Evolutionary conservation across 2,888 invertebrate species (phyloP).

Genomic region (Colletes collaris): DNA sequence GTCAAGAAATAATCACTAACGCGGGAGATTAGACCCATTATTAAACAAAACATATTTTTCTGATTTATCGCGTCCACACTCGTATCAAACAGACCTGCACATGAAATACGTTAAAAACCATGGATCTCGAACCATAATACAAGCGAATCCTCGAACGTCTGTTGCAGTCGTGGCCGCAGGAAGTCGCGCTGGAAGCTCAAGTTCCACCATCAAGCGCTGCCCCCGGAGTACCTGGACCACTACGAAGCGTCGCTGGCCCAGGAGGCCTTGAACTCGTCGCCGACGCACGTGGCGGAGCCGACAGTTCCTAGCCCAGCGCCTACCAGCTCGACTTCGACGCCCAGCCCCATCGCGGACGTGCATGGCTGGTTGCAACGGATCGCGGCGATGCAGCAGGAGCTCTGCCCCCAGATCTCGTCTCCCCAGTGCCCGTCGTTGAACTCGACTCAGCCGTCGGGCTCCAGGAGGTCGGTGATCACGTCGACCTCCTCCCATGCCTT

Average conservation of each 20-base stretch:
- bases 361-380: conserved; percentile 90
- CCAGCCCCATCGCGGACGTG: conserved; percentile 79
- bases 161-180: conserved; percentile 83
- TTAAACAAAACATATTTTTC: no score
- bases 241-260: conserved; percentile 89
- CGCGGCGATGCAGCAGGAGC: conserved; percentile 88
- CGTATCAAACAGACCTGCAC: no score
- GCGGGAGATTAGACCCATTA: no score
- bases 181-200: conserved; percentile 90
- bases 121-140: not conserved
- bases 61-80: no score
- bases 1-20: no score
- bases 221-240: conserved; percentile 91
- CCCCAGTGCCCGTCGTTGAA: conserved; percentile 43
- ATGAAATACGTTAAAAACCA: no score
- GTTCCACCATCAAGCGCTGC: conserved; percentile 92
- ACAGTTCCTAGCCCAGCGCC: conserved; percentile 81
- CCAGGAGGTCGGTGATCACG: conserved; percentile 79
- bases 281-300: conserved; percentile 70
- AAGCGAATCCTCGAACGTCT: not conserved
- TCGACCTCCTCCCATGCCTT: conserved; percentile 72
- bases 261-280: conserved; percentile 79
- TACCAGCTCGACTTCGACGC: conserved; percentile 73
- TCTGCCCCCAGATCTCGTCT: conserved; percentile 65
- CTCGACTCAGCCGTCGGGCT: conserved; percentile 49